These are phyloP conservation scores for Tragelaphus imberbis DNA, from an alignment of 2,113 vertebrate genomes.

Conservation along the genomic window DNA sequence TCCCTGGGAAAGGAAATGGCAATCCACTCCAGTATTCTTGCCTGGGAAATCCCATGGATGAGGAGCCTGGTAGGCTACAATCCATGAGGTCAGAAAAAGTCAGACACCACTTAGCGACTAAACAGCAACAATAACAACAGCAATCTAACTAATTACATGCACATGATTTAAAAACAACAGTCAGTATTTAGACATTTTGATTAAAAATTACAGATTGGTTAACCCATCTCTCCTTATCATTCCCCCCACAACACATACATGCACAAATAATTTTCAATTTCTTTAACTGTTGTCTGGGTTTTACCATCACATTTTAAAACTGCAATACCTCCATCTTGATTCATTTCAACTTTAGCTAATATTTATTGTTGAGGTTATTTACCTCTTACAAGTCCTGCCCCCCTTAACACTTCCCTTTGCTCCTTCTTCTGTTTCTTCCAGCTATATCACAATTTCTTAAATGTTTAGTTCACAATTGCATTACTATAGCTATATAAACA, in stretches of 20 bases:
- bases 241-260: background rate
- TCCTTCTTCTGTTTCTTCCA: background rate
- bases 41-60: background rate
- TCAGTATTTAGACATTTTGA: background rate
- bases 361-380: background rate
- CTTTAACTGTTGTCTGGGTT: background rate
- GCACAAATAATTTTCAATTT: background rate
- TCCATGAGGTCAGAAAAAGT: background rate
- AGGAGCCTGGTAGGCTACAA: background rate
- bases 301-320: background rate
- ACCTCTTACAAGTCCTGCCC: background rate
- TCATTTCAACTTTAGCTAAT: background rate
- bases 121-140: background rate
- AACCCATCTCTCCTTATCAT: background rate
- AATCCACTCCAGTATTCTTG: background rate
- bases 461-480: background rate
- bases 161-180: background rate
- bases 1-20: background rate
- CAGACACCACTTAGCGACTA: background rate
- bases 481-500: background rate
- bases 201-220: background rate
- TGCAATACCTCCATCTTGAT: background rate
- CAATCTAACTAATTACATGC: background rate
- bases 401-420: background rate
- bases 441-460: background rate